Base-by-base conservation (phyloP, 2,888 invertebrate species). In the Panorpa germanica region DNA sequence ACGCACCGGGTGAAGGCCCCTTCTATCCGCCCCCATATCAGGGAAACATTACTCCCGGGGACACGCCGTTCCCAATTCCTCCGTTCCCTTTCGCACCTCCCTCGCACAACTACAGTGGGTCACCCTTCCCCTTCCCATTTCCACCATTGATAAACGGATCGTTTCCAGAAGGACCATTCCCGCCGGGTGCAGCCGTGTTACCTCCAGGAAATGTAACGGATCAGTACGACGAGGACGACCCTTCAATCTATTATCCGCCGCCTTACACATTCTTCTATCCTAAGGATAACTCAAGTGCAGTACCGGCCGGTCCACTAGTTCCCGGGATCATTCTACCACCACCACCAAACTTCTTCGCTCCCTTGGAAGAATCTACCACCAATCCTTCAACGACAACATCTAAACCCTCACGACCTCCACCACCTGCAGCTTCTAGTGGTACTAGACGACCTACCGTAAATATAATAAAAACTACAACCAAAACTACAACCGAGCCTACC, bases 321-420 rank as follows among this genome's bases (percentile, higher is more conserved):
- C 86, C 86, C 3, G 86, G 85, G 29, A 83, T 86, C 36, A 74
- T 86, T 15, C 53, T 86, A 28, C 85, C 85, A 3, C 86, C 86
- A 5, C 86, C 86, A 3, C 82, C 83, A 1, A 72, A 85, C 48
- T 83, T 85, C 53, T 86, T 86, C 45, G 74, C 73, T 4, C 67
- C 72, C 2, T 52, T 76, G 32, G 71, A 78, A 45, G 61, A 59
- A 36, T 53, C 47, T 25, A 48, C 49, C 5, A 36, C 33, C 5
- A 41, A 45, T 34, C 53, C 57, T 26, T 47, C 59, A 24, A 55
- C 37, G 2, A 40, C 43, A 28, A 35, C 44, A 31, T 38, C 46
- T 13, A 43, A 46, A 10, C 45, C 47, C 29, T 46, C 48, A 35
- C 46, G 45, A 37, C 45, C 47, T 36, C 48, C 52, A 39, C 59